These are phyloP conservation scores for Mastacembelus armatus DNA, from an alignment of 2,797 vertebrate species.

Conservation along the genomic window DNA sequence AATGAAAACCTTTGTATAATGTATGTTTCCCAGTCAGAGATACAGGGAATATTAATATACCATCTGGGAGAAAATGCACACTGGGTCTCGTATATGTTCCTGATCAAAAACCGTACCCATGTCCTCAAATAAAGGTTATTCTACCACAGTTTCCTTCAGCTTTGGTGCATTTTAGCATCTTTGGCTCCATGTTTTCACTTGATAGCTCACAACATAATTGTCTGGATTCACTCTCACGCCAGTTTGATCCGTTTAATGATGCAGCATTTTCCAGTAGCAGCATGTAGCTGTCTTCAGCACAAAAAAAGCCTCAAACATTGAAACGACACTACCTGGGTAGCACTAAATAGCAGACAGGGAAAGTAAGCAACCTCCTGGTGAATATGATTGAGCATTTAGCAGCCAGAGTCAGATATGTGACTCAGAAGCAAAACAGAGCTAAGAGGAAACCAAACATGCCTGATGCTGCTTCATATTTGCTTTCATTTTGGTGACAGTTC, in stretches of 20 bases:
- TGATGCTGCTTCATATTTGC: too few relatives aligned
- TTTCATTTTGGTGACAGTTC: neutral
- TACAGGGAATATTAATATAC: constrained; percentile 18
- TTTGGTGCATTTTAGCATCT: too few relatives aligned
- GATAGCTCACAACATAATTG: too few relatives aligned
- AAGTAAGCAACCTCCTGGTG: neutral
- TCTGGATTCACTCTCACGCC: too few relatives aligned
- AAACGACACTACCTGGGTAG: neutral
- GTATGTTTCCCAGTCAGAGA: neutral
- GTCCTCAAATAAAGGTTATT: neutral
- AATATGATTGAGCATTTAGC: neutral
- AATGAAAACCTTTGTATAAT: constrained; percentile 21
- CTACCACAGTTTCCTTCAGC: neutral
- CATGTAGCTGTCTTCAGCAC: too few relatives aligned
- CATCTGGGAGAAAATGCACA: neutral
- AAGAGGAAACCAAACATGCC: too few relatives aligned
- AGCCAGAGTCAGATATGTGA: neutral
- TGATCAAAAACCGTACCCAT: neutral
- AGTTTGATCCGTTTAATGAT: too few relatives aligned
- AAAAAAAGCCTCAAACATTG: too few relatives aligned
- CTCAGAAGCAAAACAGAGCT: too few relatives aligned
- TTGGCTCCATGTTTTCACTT: too few relatives aligned
- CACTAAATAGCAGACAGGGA: neutral
- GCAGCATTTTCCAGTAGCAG: too few relatives aligned
- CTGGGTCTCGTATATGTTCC: neutral